phyloP scores from a whole-genome alignment of 2,888 invertebrate genomes.

The Cephus runcator region DNA sequence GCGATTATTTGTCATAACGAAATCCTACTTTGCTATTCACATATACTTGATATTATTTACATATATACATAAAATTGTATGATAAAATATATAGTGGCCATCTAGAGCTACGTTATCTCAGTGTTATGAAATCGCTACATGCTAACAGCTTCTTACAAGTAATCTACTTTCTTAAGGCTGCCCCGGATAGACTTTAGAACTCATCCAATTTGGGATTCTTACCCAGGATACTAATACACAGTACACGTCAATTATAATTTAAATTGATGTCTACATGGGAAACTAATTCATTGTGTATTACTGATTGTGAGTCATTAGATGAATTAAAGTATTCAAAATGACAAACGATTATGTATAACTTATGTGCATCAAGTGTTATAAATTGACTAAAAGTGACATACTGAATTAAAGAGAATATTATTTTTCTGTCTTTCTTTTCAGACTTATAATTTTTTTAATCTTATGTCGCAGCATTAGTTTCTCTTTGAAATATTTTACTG shows the following conservation, averaged over 20 bases:
- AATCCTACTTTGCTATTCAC: not conserved
- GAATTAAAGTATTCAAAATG: not conserved
- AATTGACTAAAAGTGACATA: not conserved
- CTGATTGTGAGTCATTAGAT: not conserved
- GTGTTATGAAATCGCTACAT: slow-evolving; percentile 26
- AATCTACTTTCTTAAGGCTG: slow-evolving; percentile 17
- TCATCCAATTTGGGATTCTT: not conserved
- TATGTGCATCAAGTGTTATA: not conserved
- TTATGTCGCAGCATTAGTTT: not conserved
- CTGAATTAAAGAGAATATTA: not conserved
- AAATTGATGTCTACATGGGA: not conserved
- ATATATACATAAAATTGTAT: slow-evolving; percentile 53
- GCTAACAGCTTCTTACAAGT: slow-evolving; percentile 18
- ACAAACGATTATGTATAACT: not conserved
- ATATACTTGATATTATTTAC: slow-evolving; percentile 39
- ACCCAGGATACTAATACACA: not conserved
- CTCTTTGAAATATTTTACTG: not conserved
- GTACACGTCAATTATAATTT: not conserved
- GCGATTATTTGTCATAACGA: not conserved
- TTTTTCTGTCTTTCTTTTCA: not conserved
- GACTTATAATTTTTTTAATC: not conserved
- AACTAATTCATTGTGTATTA: not conserved
- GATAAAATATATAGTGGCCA: slow-evolving; percentile 56
- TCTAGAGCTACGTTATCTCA: slow-evolving; percentile 37
- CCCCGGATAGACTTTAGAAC: slow-evolving; percentile 18